These are phyloP conservation scores for Nyleta sp. DNA, from an alignment of 2,888 invertebrate genomes.

Conservation along the genomic window DNA sequence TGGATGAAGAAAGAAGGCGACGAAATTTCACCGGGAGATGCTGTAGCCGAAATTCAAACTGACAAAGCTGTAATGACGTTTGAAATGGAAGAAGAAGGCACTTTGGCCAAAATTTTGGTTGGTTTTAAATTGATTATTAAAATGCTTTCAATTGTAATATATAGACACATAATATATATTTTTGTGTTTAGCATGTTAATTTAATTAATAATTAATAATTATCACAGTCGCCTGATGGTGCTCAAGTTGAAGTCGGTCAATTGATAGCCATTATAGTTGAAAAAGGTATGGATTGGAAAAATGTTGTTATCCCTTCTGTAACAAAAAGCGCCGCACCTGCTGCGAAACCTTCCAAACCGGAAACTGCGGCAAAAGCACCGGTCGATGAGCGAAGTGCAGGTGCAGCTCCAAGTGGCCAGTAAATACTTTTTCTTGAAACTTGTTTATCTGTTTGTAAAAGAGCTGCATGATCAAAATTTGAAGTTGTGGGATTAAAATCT, in stretches of 20 bases:
- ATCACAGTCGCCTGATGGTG: slow-evolving; percentile 83
- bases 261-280: slow-evolving; percentile 85
- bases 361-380: slow-evolving; percentile 33
- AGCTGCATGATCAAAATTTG: too few relatives aligned
- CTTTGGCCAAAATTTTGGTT: slow-evolving; percentile 85
- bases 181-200: not conserved
- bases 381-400: slow-evolving; percentile 17
- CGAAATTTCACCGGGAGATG: slow-evolving; percentile 84
- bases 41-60: slow-evolving; percentile 87
- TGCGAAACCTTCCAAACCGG: slow-evolving; percentile 48
- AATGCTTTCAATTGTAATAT: slow-evolving; percentile 20
- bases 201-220: not conserved
- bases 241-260: slow-evolving; percentile 83
- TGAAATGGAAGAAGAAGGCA: slow-evolving; percentile 85
- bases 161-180: too few relatives aligned
- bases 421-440: slow-evolving; percentile 48
- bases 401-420: slow-evolving; percentile 76
- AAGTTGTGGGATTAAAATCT: too few relatives aligned
- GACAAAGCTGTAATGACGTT: slow-evolving; percentile 86
- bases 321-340: slow-evolving; percentile 51
- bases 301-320: slow-evolving; percentile 79
- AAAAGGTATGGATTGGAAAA: slow-evolving; percentile 86
- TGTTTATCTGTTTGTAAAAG: not conserved
- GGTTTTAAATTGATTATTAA: too few relatives aligned
- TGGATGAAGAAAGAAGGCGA: slow-evolving; percentile 86